Percentiles rank a stretch among this genome's conserved stretches.
phyloP scores from a whole-genome alignment of 2,113 vertebrate species.

The Ceuthmochares aereus region DNA sequence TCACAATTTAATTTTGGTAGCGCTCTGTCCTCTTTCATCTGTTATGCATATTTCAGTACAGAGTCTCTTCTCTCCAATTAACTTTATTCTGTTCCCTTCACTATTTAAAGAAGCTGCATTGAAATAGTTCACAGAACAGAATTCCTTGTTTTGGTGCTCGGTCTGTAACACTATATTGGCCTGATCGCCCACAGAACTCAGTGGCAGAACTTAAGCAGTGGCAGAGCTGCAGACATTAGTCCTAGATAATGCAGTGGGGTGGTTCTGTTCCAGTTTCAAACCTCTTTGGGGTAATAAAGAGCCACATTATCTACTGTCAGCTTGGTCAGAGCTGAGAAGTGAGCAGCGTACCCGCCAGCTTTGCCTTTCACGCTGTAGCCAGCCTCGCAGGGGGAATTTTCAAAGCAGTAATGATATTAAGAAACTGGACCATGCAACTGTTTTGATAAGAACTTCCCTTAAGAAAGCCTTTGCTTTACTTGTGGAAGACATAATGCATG shows the following conservation, averaged over 20 bases:
- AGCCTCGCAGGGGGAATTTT: neutral
- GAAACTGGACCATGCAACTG: neutral
- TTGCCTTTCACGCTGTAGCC: too few relatives aligned
- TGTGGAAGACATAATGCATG: neutral
- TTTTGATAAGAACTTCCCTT: neutral
- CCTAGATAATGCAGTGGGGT: neutral
- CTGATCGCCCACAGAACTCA: neutral
- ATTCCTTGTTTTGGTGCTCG: neutral
- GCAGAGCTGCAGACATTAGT: neutral
- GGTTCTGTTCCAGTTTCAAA: neutral
- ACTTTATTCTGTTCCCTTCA: neutral
- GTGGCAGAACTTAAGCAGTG: neutral
- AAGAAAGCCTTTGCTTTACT: neutral
- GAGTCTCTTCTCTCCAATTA: constrained; percentile 6
- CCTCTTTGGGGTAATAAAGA: neutral
- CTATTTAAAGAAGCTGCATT: neutral
- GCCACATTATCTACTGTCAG: neutral
- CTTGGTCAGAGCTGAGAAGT: neutral
- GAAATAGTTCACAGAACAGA: neutral
- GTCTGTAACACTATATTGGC: neutral
- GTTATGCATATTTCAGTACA: neutral
- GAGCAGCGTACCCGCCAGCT: rapidly evolving
- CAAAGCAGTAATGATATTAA: rapidly evolving
- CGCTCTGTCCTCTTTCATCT: constrained; percentile 2
- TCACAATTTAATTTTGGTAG: constrained; percentile 14